Evolutionary conservation across 2,888 invertebrate species (phyloP).

Genomic region (Dicyrtoma fusca): DNA sequence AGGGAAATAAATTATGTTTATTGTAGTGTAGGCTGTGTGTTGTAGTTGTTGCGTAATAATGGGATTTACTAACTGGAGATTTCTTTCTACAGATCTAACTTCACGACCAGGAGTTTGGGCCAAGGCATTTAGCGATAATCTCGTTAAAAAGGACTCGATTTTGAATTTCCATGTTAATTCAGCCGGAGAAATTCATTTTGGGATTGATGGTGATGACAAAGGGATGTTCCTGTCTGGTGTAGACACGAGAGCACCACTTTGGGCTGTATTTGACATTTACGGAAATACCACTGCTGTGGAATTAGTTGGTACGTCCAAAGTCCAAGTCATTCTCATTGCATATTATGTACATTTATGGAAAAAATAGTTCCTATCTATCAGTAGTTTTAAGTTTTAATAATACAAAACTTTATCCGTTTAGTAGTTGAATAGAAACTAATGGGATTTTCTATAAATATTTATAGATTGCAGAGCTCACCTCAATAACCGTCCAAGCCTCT

Average conservation of each 20-base stretch:
- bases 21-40: too few relatives aligned
- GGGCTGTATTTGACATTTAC: constrained; percentile 95
- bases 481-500: constrained; percentile 62
- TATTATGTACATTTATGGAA: background rate
- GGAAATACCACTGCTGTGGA: constrained; percentile 95
- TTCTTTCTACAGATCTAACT: constrained; percentile 72
- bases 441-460: constrained; percentile 16
- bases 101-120: constrained; percentile 98
- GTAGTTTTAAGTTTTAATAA: too few relatives aligned
- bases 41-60: background rate
- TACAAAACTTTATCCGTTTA: too few relatives aligned
- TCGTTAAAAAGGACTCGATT: constrained; percentile 81
- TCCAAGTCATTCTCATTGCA: too few relatives aligned
- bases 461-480: constrained; percentile 64
- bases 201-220: constrained; percentile 91
- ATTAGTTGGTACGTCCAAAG: constrained; percentile 66
- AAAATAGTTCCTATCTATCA: background rate
- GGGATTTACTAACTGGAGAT: too few relatives aligned
- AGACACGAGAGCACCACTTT: constrained; percentile 79
- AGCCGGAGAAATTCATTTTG: constrained; percentile 91
- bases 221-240: constrained; percentile 75
- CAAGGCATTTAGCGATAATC: constrained; percentile 86
- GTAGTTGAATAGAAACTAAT: background rate
- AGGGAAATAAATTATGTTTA: constrained; percentile 6
- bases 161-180: constrained; percentile 89